Base-by-base conservation (phyloP, 1,140 invertebrate species). In the Pteromalus puparum region DNA sequence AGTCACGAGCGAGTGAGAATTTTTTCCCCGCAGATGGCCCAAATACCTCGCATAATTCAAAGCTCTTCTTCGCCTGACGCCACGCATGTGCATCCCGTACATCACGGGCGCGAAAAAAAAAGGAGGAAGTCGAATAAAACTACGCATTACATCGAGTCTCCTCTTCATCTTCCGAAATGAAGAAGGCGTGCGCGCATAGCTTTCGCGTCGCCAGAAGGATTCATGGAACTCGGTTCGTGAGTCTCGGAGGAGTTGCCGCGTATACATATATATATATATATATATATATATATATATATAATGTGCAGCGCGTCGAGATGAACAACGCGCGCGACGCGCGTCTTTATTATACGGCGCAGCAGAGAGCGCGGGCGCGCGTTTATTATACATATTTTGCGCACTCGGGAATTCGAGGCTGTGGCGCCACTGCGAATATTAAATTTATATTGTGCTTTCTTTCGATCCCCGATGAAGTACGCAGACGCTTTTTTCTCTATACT, bases 311-410 rank as follows among this genome's bases (percentile, higher is more conserved):
- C 26, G 24, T 48, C n/a, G 15, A 76, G 12, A 21, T 38, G n/a
- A 28, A 46, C 28, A 15, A 26, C 18, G 15, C 26, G 30, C n/a
- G n/a, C 53, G 76, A 13, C 48, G 46, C 18, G 18, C 48, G 61
- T 53, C 77, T 80, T 80, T 80, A 80, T 80, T 80, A 72, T 80
- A 72, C 46, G 12, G 67, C 30, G 4, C 30, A 28, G 67, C 9
- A 28, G 34, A 42, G 30, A 34, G 30, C 30, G 30, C 53, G n/a
- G n/a, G 18, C 77, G 38, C 15, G 67, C 18, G 28, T 74, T 73
- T 81, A 81, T 81, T 81, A 48, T 81, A 53, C 79, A 81, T 73
- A 61, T 73, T 68, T 53, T 70, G 46, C 7, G 68, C 7, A 26
- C 70, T 61, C 24, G 46, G 15, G n/a, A 70, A 80, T 80, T 21